Conservation (phyloP, 2,888 invertebrate species). For the Trisateles emortualis region DNA sequence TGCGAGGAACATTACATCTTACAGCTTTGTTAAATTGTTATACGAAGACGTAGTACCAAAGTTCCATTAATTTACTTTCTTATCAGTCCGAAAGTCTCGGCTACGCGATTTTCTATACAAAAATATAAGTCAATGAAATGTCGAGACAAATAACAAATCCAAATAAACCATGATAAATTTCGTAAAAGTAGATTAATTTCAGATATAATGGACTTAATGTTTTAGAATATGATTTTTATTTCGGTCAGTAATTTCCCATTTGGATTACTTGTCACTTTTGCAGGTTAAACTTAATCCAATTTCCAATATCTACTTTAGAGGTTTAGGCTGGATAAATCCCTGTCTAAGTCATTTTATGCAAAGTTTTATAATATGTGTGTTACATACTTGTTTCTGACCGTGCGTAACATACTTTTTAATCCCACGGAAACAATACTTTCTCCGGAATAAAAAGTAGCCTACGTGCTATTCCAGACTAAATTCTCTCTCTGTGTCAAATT, state of each 20-base stretch:
- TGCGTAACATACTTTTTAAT: too few relatives aligned
- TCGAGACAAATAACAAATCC: too few relatives aligned
- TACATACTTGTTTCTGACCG: too few relatives aligned
- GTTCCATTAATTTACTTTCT: conserved; percentile 5
- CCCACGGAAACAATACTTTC: too few relatives aligned
- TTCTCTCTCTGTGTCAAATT: too few relatives aligned
- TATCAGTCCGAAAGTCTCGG: not conserved
- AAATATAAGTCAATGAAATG: not conserved
- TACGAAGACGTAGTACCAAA: conserved; percentile 15
- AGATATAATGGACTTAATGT: not conserved
- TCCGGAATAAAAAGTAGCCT: too few relatives aligned
- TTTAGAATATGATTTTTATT: not conserved
- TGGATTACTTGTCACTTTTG: not conserved
- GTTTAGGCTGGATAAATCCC: not conserved
- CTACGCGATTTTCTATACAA: not conserved
- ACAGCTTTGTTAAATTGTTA: conserved; percentile 22
- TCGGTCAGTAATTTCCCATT: not conserved
- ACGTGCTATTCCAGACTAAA: too few relatives aligned
- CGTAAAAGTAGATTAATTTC: too few relatives aligned
- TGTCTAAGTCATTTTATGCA: not conserved
- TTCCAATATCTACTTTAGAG: not conserved
- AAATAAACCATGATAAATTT: too few relatives aligned
- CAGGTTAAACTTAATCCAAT: not conserved
- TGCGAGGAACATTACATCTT: conserved; percentile 3
- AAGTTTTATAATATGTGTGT: too few relatives aligned